Evolutionary conservation across 2,113 vertebrate genomes (phyloP).

Genomic region (Zapus hudsonius): DNA sequence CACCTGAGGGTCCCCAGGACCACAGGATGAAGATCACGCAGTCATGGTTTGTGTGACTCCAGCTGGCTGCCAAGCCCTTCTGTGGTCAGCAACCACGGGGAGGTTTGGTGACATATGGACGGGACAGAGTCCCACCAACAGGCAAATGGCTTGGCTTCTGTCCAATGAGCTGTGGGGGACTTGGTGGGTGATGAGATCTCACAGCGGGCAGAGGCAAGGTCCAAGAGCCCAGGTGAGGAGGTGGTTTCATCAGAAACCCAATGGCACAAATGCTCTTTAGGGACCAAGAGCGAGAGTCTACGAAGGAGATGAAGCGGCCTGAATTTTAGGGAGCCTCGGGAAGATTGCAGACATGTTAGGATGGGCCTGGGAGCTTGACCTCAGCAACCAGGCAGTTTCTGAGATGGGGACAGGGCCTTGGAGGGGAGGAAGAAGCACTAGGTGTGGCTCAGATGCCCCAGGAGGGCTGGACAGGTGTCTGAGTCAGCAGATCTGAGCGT

Average conservation of each 20-base stretch:
- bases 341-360: neutral
- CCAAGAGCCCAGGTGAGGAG: neutral
- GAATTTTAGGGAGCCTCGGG: neutral
- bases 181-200: neutral
- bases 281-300: no score
- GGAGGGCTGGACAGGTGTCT: neutral
- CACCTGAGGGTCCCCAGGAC: neutral
- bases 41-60: no score
- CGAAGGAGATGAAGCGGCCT: fast-evolving
- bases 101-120: neutral
- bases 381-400: neutral
- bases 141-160: neutral
- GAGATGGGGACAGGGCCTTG: no score
- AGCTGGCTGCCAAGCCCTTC: no score
- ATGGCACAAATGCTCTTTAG: no score
- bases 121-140: neutral
- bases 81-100: neutral
- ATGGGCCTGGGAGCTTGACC: neutral
- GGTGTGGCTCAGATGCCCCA: fast-evolving
- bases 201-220: neutral
- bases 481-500: neutral
- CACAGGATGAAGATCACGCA: neutral
- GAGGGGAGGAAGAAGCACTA: neutral
- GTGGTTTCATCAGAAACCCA: fast-evolving
- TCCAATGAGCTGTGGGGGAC: neutral